Evolutionary conservation across 2,888 invertebrate genomes (phyloP).

Genomic region (Sceliomorpha sp.): DNA sequence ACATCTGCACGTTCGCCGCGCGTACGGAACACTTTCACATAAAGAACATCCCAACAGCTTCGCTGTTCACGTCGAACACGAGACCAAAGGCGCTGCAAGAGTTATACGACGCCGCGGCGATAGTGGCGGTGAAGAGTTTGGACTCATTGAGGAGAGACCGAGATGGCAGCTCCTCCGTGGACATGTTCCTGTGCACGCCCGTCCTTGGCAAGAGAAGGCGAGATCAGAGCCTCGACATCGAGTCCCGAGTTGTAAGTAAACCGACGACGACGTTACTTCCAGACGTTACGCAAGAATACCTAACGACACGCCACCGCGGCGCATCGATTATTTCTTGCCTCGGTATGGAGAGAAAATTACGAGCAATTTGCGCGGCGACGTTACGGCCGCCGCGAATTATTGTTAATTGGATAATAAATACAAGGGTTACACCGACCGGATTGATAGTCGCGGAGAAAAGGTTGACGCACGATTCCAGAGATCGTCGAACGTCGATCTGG

Average conservation of each 20-base stretch:
- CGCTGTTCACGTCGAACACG: constrained; percentile 88
- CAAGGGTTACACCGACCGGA: constrained; percentile 5
- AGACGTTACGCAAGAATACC: constrained; percentile 36
- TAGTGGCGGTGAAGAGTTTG: constrained; percentile 85
- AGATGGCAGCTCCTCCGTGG: constrained; percentile 84
- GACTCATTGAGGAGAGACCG: constrained; percentile 86
- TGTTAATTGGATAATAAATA: constrained; percentile 50
- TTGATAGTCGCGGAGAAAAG: background rate
- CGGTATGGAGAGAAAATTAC: constrained; percentile 29
- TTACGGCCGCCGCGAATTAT: constrained; percentile 23
- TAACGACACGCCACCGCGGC: constrained; percentile 22
- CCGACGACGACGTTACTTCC: constrained; percentile 15
- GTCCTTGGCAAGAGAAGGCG: constrained; percentile 87
- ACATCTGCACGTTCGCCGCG: constrained; percentile 92
- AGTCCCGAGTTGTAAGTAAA: constrained; percentile 91
- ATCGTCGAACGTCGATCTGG: too few species aligned
- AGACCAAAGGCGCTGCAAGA: constrained; percentile 88
- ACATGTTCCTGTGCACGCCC: constrained; percentile 90
- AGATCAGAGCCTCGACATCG: constrained; percentile 90
- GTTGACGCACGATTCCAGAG: too few species aligned
- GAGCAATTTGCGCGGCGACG: constrained; percentile 27
- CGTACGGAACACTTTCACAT: constrained; percentile 89
- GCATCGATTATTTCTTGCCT: constrained; percentile 30
- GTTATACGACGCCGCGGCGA: constrained; percentile 90
- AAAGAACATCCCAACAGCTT: constrained; percentile 85